Conservation (phyloP, 2,888 invertebrate genomes). For the Mythimna loreyi region DNA sequence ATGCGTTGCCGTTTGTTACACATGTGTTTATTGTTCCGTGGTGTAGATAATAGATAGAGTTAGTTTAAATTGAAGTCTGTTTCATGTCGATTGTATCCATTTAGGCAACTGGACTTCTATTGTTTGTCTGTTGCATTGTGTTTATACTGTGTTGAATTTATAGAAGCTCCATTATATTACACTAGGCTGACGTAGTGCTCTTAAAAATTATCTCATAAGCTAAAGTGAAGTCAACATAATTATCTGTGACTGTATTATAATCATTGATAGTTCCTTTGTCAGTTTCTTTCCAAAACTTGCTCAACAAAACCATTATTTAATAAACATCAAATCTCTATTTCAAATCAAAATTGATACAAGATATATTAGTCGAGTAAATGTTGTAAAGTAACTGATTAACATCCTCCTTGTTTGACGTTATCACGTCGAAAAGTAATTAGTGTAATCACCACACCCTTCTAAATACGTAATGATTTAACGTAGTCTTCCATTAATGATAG, state of each 20-base stretch:
- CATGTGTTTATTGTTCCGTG: slow-evolving; percentile 30
- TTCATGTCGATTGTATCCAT: slow-evolving; percentile 33
- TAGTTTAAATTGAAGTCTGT: slow-evolving; percentile 36
- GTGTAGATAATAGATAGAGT: slow-evolving; percentile 19
- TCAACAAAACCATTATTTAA: slow-evolving; percentile 13
- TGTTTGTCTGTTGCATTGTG: slow-evolving; percentile 32
- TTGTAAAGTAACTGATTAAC: slow-evolving; percentile 22
- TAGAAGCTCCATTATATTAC: background rate
- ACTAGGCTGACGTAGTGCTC: no score
- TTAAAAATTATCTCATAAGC: no score
- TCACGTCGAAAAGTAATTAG: slow-evolving; percentile 55
- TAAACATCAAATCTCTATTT: background rate
- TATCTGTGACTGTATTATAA: no score
- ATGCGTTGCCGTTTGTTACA: slow-evolving; percentile 20
- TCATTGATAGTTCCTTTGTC: background rate
- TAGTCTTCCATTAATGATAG: slow-evolving; percentile 52
- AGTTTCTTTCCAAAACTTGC: background rate
- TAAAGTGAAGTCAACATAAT: no score
- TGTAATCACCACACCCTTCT: slow-evolving; percentile 51
- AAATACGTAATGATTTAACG: slow-evolving; percentile 40
- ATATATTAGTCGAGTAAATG: slow-evolving; percentile 18
- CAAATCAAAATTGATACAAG: slow-evolving; percentile 29
- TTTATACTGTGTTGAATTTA: slow-evolving; percentile 18
- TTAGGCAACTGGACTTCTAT: slow-evolving; percentile 32
- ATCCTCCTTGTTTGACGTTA: slow-evolving; percentile 54